phyloP scores from a whole-genome alignment of 2,797 vertebrate species.

The Notamacropus eugenii region DNA sequence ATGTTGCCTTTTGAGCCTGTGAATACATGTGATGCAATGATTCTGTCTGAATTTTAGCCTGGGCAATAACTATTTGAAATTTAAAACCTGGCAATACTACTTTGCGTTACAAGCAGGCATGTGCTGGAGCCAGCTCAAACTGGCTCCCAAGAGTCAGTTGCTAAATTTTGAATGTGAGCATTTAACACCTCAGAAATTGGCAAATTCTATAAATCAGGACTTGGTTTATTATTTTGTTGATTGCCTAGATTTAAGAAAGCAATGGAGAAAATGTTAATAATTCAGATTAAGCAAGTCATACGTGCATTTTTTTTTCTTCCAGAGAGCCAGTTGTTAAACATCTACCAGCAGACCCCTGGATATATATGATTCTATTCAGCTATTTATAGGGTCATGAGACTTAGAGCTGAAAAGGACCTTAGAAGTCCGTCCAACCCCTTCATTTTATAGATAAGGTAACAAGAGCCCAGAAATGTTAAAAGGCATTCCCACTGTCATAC shows the following conservation, averaged over 20 bases:
- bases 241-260: background rate
- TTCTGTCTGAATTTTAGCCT: background rate
- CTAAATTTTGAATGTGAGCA: background rate
- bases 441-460: background rate
- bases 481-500: background rate
- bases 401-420: background rate
- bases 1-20: background rate
- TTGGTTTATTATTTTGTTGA: background rate
- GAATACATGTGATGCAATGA: background rate
- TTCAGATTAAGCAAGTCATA: background rate
- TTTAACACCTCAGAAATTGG: background rate
- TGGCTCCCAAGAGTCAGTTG: background rate
- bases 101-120: background rate
- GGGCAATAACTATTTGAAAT: background rate
- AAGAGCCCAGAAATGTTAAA: background rate
- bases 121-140: fast-evolving
- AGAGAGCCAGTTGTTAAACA: background rate
- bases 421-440: background rate
- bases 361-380: background rate
- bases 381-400: background rate
- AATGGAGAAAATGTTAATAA: background rate
- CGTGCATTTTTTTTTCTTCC: background rate
- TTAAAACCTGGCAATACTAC: background rate
- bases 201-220: background rate
- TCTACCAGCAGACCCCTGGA: background rate